These are phyloP conservation scores for Ceratosolen solmsi DNA, from an alignment of 1,140 invertebrate genomes.

Conservation along the genomic window DNA sequence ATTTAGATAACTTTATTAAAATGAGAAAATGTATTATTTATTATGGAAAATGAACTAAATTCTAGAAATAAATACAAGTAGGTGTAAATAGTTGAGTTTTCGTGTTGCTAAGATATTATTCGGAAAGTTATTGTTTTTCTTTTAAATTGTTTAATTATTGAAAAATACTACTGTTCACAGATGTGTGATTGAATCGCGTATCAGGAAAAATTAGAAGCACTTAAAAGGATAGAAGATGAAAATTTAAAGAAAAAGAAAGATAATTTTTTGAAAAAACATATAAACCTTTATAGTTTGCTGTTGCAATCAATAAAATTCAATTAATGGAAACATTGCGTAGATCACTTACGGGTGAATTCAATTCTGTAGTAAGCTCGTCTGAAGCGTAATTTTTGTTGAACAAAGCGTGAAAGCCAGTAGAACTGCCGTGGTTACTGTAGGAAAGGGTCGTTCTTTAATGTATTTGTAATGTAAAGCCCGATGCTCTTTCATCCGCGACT, in stretches of 20 bases:
- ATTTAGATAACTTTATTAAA: too few species aligned
- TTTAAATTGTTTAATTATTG: neutral
- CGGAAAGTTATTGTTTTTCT: neutral
- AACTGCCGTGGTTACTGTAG: neutral
- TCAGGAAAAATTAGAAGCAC: neutral
- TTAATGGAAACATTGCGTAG: neutral
- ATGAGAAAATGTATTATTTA: too few species aligned
- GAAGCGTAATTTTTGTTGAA: conserved; percentile 42
- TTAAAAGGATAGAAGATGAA: neutral
- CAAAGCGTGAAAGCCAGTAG: neutral
- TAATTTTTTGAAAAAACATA: neutral
- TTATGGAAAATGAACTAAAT: too few species aligned
- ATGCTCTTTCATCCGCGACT: neutral
- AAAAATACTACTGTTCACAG: neutral
- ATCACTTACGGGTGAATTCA: neutral
- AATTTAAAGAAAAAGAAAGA: neutral
- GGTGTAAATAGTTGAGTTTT: neutral
- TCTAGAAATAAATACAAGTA: too few species aligned
- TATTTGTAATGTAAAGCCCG: neutral
- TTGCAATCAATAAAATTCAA: neutral
- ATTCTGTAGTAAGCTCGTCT: conserved; percentile 19
- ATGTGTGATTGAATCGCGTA: neutral
- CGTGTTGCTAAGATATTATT: neutral
- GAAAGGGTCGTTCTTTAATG: conserved; percentile 11
- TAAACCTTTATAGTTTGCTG: too few species aligned